Percentiles rank a stretch among this genome's conserved stretches.
phyloP scores from a whole-genome alignment of 1,140 invertebrate species.

The Stegodyphus dumicola region DNA sequence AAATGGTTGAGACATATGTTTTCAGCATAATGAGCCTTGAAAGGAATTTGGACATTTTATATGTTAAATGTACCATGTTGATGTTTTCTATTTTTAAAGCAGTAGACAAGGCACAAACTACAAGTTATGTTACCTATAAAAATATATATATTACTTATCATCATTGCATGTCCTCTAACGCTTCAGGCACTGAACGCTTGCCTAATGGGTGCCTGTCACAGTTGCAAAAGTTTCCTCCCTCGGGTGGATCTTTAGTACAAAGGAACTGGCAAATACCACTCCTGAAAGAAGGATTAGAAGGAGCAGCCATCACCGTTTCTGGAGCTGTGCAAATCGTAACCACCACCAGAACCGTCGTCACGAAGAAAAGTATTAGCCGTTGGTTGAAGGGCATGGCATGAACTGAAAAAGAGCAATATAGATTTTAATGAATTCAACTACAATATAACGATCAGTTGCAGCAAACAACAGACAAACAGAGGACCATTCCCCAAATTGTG shows the following conservation, averaged over 20 bases:
- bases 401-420: background rate
- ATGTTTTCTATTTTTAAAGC: too few relatives aligned
- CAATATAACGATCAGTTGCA: too few relatives aligned
- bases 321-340: background rate
- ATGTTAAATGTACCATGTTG: too few relatives aligned
- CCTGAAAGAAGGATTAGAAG: slow-evolving; percentile 27
- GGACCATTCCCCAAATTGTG: too few relatives aligned
- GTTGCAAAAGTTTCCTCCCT: slow-evolving; percentile 60
- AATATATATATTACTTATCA: too few relatives aligned
- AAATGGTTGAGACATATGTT: too few relatives aligned
- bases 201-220: slow-evolving; percentile 61
- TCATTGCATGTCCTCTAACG: too few relatives aligned
- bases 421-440: background rate
- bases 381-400: background rate
- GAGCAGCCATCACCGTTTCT: background rate
- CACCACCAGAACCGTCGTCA: background rate
- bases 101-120: too few relatives aligned
- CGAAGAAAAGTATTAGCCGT: background rate
- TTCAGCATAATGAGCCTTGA: too few relatives aligned
- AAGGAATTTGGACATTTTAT: too few relatives aligned
- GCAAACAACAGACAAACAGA: too few relatives aligned
- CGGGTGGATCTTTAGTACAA: slow-evolving; percentile 61
- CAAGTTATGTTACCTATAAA: too few relatives aligned
- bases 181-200: background rate
- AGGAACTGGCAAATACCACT: slow-evolving; percentile 55